Conservation (phyloP, 1,140 invertebrate genomes). For the Steinernema feltiae region DNA sequence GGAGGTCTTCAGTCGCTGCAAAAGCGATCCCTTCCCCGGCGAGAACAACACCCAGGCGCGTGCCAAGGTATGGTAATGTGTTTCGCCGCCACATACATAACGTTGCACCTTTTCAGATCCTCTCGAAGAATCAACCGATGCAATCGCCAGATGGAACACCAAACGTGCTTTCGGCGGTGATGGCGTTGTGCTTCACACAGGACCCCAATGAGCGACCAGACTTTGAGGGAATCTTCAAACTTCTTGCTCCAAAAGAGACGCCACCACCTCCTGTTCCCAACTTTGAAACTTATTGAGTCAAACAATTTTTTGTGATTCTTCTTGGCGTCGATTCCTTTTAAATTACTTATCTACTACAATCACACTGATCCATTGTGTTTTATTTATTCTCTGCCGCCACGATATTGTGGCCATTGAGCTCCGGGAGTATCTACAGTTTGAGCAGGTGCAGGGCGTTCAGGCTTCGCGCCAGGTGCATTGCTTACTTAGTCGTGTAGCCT, state of each 20-base stretch:
- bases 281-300: too few relatives aligned
- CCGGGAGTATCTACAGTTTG: too few relatives aligned
- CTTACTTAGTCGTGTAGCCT: too few relatives aligned
- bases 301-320: too few relatives aligned
- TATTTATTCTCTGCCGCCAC: too few relatives aligned
- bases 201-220: not conserved
- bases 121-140: constrained; percentile 16
- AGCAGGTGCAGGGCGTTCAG: too few relatives aligned
- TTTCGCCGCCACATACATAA: not conserved
- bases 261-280: too few relatives aligned
- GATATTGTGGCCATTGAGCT: too few relatives aligned
- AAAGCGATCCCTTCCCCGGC: not conserved
- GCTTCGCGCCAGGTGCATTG: too few relatives aligned
- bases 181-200: constrained; percentile 20
- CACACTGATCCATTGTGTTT: too few relatives aligned
- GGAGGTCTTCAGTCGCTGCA: constrained; percentile 23
- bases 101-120: constrained; percentile 4
- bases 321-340: too few relatives aligned
- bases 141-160: not conserved
- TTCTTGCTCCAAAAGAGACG: constrained; percentile 16
- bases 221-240: constrained; percentile 23
- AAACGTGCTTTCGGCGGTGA: not conserved
- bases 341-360: too few relatives aligned
- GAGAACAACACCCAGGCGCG: not conserved
- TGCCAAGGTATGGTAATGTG: not conserved